A percentile compares a stretch with the other conserved stretches of the same genome.
phyloP scores from a whole-genome alignment of 2,888 invertebrate species.

The Orthonychiurus folsomi region DNA sequence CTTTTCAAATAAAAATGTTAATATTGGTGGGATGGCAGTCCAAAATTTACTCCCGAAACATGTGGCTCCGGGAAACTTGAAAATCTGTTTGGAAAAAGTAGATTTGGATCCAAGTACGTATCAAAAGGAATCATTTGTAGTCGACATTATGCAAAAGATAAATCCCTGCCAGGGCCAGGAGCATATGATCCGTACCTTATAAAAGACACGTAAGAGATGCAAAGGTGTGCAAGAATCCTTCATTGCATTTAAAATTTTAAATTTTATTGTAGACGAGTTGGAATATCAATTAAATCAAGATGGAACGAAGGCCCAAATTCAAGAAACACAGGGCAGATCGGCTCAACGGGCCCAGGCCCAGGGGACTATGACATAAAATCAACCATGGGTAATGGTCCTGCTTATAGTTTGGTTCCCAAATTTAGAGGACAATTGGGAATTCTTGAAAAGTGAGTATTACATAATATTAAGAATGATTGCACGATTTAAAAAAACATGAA shows the following conservation, averaged over 20 bases:
- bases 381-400: neutral
- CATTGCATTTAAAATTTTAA: too few species aligned
- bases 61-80: slow-evolving; percentile 1
- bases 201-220: neutral
- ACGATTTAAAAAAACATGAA: too few species aligned
- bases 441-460: neutral
- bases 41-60: neutral
- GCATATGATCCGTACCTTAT: slow-evolving; percentile 11
- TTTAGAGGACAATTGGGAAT: neutral
- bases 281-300: neutral
- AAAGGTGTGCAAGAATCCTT: neutral
- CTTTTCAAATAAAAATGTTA: too few species aligned
- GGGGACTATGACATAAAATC: neutral
- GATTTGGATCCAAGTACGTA: slow-evolving; percentile 11
- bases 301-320: too few species aligned
- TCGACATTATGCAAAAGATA: slow-evolving; percentile 12
- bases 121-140: slow-evolving; percentile 20
- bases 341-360: neutral
- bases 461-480: too few species aligned
- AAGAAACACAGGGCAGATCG: neutral
- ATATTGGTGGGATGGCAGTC: too few species aligned
- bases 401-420: neutral
- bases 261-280: neutral
- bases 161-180: slow-evolving; percentile 20
- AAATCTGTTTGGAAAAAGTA: neutral